Evolutionary conservation across 2,113 vertebrate genomes (phyloP).

Genomic region (Tychaedon coryphoeus): DNA sequence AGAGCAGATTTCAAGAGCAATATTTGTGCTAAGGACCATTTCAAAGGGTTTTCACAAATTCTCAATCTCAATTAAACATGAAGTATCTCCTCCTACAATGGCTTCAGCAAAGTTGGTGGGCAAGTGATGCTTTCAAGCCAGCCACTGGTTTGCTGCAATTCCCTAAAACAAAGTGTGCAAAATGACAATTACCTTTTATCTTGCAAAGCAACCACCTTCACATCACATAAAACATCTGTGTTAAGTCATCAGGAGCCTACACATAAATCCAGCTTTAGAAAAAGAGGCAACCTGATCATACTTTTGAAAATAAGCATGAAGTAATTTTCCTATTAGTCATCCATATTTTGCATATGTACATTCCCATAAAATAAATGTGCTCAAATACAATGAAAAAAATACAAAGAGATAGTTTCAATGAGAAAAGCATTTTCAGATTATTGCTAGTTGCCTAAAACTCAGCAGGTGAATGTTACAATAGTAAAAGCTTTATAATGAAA

Average conservation of each 20-base stretch:
- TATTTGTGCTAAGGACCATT: background rate
- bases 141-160: background rate
- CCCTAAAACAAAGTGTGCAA: background rate
- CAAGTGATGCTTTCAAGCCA: background rate
- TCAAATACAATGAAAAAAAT: constrained; percentile 12
- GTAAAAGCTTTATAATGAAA: constrained; percentile 64
- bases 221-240: constrained; percentile 43
- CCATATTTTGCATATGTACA: background rate
- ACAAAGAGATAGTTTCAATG: background rate
- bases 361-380: constrained; percentile 33
- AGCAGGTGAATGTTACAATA: constrained; percentile 72
- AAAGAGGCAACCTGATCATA: constrained; percentile 12
- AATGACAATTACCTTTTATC: constrained; percentile 25
- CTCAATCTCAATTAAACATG: background rate
- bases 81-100: background rate
- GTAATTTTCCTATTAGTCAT: constrained; percentile 41
- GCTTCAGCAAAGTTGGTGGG: background rate
- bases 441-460: constrained; percentile 64
- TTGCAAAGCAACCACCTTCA: constrained; percentile 23
- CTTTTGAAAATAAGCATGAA: constrained; percentile 21
- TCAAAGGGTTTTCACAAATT: background rate
- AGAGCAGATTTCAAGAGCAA: background rate
- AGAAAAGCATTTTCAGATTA: constrained; percentile 59
- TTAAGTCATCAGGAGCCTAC: constrained; percentile 19
- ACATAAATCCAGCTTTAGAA: constrained; percentile 41